Conservation (phyloP, 2,888 invertebrate species). For the Agonopterix heracliana region DNA sequence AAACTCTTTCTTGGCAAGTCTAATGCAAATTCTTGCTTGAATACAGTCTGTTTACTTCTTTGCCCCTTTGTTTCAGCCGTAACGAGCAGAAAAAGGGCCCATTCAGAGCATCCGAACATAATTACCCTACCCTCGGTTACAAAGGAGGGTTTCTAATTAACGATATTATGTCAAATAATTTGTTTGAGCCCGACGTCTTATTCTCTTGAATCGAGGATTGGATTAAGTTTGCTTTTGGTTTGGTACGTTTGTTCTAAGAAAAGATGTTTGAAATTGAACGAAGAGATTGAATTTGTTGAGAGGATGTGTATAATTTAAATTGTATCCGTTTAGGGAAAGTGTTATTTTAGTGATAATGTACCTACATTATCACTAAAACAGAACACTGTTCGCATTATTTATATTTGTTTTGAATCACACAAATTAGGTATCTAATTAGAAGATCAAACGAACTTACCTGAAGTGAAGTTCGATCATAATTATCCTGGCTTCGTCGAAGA, state of each 20-base stretch:
- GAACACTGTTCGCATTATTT: too few relatives aligned
- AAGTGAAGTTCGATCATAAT: too few relatives aligned
- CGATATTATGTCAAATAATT: constrained; percentile 77
- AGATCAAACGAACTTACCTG: too few relatives aligned
- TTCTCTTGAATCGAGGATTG: constrained; percentile 57
- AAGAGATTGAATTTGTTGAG: constrained; percentile 26
- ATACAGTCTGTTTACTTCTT: constrained; percentile 70
- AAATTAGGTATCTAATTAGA: too few relatives aligned
- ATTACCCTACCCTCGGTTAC: constrained; percentile 65
- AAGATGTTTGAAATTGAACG: constrained; percentile 23
- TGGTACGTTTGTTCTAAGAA: constrained; percentile 53
- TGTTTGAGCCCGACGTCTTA: constrained; percentile 70
- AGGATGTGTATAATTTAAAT: background rate
- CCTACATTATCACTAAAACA: too few relatives aligned
- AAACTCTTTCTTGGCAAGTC: constrained; percentile 50
- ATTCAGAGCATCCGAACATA: constrained; percentile 74
- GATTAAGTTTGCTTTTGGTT: constrained; percentile 62
- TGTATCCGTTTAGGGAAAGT: too few relatives aligned
- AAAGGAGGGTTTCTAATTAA: constrained; percentile 74
- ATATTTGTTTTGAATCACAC: too few relatives aligned
- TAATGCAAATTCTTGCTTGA: constrained; percentile 63
- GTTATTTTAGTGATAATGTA: too few relatives aligned
- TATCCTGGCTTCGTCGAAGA: too few relatives aligned
- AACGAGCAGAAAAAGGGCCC: constrained; percentile 75
- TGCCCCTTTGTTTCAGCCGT: constrained; percentile 69